Percentiles rank a stretch among this genome's conserved stretches.
These are phyloP conservation scores for Oryzias javanicus DNA, from an alignment of 2,113 vertebrate genomes.

Conservation along the genomic window DNA sequence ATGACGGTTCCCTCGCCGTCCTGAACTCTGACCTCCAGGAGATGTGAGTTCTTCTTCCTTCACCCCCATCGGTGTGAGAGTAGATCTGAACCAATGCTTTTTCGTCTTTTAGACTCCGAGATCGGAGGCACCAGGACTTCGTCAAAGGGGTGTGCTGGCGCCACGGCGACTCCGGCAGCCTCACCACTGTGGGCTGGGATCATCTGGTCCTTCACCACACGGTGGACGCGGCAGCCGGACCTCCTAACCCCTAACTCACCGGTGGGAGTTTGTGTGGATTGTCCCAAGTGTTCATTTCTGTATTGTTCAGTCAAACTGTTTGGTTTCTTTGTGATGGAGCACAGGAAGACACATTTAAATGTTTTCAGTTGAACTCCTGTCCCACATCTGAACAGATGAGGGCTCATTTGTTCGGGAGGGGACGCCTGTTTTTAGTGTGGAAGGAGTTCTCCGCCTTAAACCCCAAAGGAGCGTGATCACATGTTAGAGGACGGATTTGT, in stretches of 20 bases:
- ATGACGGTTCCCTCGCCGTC: slow-evolving; percentile 90
- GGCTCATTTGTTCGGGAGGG: no score
- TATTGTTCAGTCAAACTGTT: no score
- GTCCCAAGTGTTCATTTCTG: neutral
- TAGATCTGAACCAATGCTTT: neutral
- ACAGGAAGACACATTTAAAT: no score
- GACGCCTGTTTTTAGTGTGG: no score
- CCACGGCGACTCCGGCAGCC: slow-evolving; percentile 78
- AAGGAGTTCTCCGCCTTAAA: no score
- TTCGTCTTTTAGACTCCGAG: slow-evolving; percentile 78
- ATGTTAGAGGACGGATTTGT: no score
- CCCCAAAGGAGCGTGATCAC: no score
- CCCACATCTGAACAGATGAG: no score
- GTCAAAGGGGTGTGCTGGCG: slow-evolving; percentile 88
- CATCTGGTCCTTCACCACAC: slow-evolving; percentile 92
- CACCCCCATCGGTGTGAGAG: neutral
- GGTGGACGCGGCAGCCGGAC: slow-evolving; percentile 47
- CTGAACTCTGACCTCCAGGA: slow-evolving; percentile 83
- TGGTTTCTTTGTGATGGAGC: no score
- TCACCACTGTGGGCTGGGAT: slow-evolving; percentile 95
- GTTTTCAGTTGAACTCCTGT: no score
- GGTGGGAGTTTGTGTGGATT: neutral
- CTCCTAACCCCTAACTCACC: slow-evolving; percentile 12
- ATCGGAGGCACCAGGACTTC: slow-evolving; percentile 87
- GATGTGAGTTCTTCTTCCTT: slow-evolving; percentile 79